A percentile compares a stretch with the other conserved stretches of the same genome.
Evolutionary conservation across 2,113 vertebrate species (phyloP).

Genomic region (human (Homo sapiens)): DNA sequence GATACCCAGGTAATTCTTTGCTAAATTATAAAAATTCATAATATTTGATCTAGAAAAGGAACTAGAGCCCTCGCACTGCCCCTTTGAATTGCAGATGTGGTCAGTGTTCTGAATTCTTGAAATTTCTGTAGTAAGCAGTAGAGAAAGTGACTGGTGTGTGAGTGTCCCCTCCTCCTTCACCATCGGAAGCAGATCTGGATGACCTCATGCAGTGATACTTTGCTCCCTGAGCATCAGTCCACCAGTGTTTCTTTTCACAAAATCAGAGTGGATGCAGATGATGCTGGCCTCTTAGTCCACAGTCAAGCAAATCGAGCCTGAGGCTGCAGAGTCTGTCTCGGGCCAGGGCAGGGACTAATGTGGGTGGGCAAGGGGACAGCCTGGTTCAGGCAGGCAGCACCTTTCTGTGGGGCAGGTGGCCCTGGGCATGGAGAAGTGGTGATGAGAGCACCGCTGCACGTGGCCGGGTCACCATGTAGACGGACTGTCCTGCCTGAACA

Average conservation of each 20-base stretch:
- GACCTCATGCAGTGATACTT: background rate
- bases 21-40: background rate
- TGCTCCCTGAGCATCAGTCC: background rate
- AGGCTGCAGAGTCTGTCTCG: background rate
- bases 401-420: background rate
- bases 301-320: background rate
- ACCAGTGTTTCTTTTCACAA: background rate
- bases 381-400: background rate
- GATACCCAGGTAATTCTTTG: background rate
- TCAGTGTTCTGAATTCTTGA: background rate
- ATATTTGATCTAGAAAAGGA: background rate
- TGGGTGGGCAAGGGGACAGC: background rate
- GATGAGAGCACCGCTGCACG: rapidly evolving
- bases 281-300: background rate
- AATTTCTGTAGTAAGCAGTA: rapidly evolving
- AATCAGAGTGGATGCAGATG: background rate
- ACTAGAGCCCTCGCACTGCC: background rate
- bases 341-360: background rate
- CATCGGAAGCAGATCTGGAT: background rate
- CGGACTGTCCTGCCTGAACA: rapidly evolving
- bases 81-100: rapidly evolving
- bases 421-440: background rate
- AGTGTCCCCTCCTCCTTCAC: too few species aligned
- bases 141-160: rapidly evolving
- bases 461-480: background rate